phyloP scores from a whole-genome alignment of 2,113 vertebrate genomes.

The Microtus pennsylvanicus region DNA sequence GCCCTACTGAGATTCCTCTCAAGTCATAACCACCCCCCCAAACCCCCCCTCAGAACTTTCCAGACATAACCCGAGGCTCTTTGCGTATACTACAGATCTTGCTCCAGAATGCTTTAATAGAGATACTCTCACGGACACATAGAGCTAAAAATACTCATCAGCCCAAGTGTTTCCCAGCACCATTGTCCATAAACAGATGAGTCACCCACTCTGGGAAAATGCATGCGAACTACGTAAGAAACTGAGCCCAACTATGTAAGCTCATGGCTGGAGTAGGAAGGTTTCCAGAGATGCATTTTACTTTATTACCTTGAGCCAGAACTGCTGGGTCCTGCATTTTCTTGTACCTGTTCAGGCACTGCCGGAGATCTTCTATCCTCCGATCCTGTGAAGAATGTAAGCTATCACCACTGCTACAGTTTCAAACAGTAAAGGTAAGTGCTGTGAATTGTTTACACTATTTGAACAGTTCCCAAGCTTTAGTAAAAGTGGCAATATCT shows the following conservation, averaged over 20 bases:
- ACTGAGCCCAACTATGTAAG: not conserved
- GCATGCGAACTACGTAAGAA: not conserved
- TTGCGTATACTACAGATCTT: not conserved
- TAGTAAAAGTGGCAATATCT: constrained; percentile 60
- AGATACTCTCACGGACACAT: not conserved
- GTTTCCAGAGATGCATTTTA: constrained; percentile 67
- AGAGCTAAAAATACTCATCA: not conserved
- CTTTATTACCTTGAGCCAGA: constrained; percentile 93
- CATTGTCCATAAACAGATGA: not conserved
- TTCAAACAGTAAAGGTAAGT: constrained; percentile 23
- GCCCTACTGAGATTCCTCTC: not conserved
- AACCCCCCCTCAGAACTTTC: not conserved
- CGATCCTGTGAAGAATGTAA: constrained; percentile 89
- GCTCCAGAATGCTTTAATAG: not conserved
- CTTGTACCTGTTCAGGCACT: constrained; percentile 94
- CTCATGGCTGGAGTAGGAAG: not conserved
- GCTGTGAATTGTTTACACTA: constrained; percentile 46
- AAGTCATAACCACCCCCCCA: not conserved
- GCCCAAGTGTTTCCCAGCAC: not conserved
- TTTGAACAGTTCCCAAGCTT: constrained; percentile 57
- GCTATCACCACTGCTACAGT: not conserved
- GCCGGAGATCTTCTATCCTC: constrained; percentile 97
- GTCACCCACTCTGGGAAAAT: not conserved
- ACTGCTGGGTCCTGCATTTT: constrained; percentile 96
- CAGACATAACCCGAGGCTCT: not conserved